These are phyloP conservation scores for Eupithecia dodoneata DNA, from an alignment of 2,888 invertebrate species.

Conservation along the genomic window DNA sequence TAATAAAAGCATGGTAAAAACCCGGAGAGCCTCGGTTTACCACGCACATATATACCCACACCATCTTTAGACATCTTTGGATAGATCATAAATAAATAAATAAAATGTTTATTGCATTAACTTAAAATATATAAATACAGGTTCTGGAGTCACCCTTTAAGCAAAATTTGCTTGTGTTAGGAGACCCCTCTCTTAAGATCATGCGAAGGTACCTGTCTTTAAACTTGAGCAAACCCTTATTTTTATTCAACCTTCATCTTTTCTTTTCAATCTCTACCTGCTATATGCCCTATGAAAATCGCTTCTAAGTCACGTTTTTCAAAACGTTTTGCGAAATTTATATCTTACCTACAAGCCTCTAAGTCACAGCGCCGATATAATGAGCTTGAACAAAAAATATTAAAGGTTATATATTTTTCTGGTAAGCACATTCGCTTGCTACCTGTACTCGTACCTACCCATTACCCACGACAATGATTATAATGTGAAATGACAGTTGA, in stretches of 20 bases:
- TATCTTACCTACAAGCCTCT: background rate
- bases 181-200: no score
- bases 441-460: background rate
- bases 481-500: conserved; percentile 45
- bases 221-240: background rate
- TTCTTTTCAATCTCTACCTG: background rate
- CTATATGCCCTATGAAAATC: background rate
- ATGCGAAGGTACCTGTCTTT: no score
- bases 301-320: background rate
- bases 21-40: no score
- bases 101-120: no score
- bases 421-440: background rate
- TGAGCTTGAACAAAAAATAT: background rate
- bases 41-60: no score
- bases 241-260: background rate
- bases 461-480: conserved; percentile 16
- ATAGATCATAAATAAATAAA: no score
- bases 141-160: no score
- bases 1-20: no score
- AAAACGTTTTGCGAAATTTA: background rate
- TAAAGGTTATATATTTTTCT: background rate
- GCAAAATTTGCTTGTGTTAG: no score
- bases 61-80: no score
- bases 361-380: background rate
- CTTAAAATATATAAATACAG: no score